phyloP scores from a whole-genome alignment of 2,888 invertebrate species.

The Lissocephala sabroskyi region DNA sequence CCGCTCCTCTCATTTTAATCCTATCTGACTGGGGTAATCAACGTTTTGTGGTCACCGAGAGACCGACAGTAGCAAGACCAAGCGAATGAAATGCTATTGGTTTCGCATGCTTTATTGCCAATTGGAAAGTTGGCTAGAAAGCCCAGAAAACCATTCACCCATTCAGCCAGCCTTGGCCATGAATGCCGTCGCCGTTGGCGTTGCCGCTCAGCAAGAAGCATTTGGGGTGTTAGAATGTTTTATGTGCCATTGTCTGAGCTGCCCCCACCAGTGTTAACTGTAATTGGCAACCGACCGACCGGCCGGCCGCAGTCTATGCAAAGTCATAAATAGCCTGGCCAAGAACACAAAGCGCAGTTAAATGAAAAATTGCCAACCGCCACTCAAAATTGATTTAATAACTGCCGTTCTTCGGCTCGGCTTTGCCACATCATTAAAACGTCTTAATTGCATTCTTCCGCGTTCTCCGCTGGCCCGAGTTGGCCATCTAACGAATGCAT shows the following conservation, averaged over 20 bases:
- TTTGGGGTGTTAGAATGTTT: slow-evolving; percentile 55
- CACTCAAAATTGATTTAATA: slow-evolving; percentile 37
- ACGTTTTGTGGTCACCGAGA: slow-evolving; percentile 55
- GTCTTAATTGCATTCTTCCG: slow-evolving; percentile 56
- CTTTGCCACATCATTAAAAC: slow-evolving; percentile 39
- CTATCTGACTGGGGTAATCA: slow-evolving; percentile 52
- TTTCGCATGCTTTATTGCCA: slow-evolving; percentile 63
- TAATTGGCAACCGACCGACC: slow-evolving; percentile 38
- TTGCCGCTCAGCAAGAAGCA: slow-evolving; percentile 1
- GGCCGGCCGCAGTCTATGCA: slow-evolving; percentile 28
- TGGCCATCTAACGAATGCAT: slow-evolving; percentile 31
- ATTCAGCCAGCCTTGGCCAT: slow-evolving; percentile 1
- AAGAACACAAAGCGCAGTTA: slow-evolving; percentile 34
- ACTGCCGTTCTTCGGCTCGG: slow-evolving; percentile 12
- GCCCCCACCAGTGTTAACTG: slow-evolving; percentile 29
- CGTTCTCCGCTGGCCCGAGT: slow-evolving; percentile 7
- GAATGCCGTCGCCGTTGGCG: neutral
- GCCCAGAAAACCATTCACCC: slow-evolving; percentile 33
- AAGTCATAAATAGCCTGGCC: slow-evolving; percentile 47
- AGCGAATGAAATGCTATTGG: slow-evolving; percentile 41
- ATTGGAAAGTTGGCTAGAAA: slow-evolving; percentile 54
- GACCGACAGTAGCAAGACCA: slow-evolving; percentile 7
- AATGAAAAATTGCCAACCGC: slow-evolving; percentile 41
- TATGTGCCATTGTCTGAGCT: slow-evolving; percentile 49
- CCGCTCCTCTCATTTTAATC: slow-evolving; percentile 5